Evolutionary conservation across 2,113 vertebrate genomes (phyloP), one percentile per base, ranked within the genome.

Genomic region (Hemicordylus capensis): DNA sequence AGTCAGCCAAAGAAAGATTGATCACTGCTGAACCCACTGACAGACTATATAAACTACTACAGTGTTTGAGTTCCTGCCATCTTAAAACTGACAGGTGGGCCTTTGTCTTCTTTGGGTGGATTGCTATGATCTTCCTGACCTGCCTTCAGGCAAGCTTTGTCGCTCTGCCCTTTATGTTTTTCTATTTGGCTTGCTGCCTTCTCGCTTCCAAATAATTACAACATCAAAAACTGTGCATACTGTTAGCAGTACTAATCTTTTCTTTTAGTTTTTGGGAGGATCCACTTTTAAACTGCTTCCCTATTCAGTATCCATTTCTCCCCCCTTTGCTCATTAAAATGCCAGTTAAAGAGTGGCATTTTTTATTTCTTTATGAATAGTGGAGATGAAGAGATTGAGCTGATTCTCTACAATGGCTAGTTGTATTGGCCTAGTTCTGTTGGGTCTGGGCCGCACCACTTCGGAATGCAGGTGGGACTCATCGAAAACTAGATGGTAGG

Each of bases 1-100:
- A 94, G 89, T 63, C 89, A 86, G 90, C 90, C 90, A 90, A 90
- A 87, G 82, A 83, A 77, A 94, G 84, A 89, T 58, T 87, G 72
- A 54, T 92, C 72, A 69, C 59, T 87, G 39, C 80, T 92, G 89
- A 93, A 87, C 67, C 66, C 80, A 79, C 82, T 93, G 88, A 89
- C 84, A 90, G 87, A 85, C 79, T 89, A 2, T 89, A 89, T n/a
- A 88, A 93, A 89, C 84, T 84, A 79, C 87, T 80, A 24, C 22
- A 70, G 59, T 67, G 28, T 84, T 84, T 92, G 74, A 46, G 46
- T 92, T 92, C 91, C 76, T 91, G 77, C 81, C 87, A 8, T 88
- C 76, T 80, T 67, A 67, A 20, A 0, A 24, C 37, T 91, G 88
- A 89, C 3, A 82, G 66, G 74, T 89, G 69, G 24, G 64, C 88